Percentiles rank a stretch among this genome's conserved stretches.
Conservation (phyloP, 2,113 vertebrate species). For the Monarcha castaneiventris region DNA sequence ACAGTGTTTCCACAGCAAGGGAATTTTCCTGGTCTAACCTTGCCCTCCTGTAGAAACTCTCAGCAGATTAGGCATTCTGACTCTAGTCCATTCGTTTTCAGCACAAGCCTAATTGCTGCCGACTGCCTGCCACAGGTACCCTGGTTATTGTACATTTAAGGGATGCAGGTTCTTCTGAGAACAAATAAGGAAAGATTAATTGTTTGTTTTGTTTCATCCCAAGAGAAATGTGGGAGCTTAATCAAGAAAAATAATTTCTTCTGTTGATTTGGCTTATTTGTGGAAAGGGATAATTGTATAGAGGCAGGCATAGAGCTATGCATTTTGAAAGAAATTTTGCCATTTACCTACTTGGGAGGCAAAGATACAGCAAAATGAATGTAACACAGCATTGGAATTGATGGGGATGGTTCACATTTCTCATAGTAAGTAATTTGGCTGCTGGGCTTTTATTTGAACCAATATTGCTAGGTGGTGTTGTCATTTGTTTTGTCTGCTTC, state of each 20-base stretch:
- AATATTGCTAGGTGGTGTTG: conserved; percentile 78
- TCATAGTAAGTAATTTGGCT: conserved; percentile 81
- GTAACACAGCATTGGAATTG: conserved; percentile 69
- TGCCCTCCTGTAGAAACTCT: conserved; percentile 77
- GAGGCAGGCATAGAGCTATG: conserved; percentile 53
- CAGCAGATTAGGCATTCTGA: conserved; percentile 78
- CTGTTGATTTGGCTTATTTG: conserved; percentile 86
- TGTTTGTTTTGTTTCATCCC: conserved; percentile 93
- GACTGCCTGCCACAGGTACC: conserved; percentile 85
- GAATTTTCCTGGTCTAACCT: conserved; percentile 81
- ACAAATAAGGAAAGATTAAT: conserved; percentile 97
- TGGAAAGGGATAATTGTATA: conserved; percentile 76
- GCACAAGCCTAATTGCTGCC: conserved; percentile 86
- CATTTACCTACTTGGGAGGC: conserved; percentile 57
- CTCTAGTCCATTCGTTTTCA: conserved; percentile 83
- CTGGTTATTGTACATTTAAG: conserved; percentile 74
- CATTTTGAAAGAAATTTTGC: conserved; percentile 77
- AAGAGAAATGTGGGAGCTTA: conserved; percentile 89
- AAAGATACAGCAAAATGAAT: conserved; percentile 70
- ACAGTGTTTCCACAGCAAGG: conserved; percentile 74
- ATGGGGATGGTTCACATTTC: conserved; percentile 75
- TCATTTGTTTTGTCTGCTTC: conserved; percentile 85
- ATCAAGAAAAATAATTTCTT: conserved; percentile 99
- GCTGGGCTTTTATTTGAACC: conserved; percentile 78
- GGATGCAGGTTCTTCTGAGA: conserved; percentile 78